Evolutionary conservation across 2,113 vertebrate species (phyloP).

Genomic region (Istiophorus platypterus): DNA sequence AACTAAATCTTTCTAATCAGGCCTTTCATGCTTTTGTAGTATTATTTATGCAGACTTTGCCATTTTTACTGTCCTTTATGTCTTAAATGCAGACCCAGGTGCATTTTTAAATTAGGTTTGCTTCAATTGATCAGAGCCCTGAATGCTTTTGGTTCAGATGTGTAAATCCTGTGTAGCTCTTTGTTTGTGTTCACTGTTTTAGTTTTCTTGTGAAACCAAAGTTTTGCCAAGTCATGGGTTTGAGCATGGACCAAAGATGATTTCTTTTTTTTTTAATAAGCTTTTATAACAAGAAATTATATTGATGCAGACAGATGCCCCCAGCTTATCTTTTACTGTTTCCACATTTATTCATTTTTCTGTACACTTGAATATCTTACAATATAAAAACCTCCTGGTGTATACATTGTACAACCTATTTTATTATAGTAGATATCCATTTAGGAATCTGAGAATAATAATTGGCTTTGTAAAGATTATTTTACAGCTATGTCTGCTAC

Average conservation of each 20-base stretch:
- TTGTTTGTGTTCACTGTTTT: conserved; percentile 53
- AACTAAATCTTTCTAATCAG: conserved; percentile 45
- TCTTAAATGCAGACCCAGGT: conserved; percentile 70
- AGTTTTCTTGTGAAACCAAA: conserved; percentile 67
- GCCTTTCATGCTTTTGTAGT: conserved; percentile 57
- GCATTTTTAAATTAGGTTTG: conserved; percentile 48
- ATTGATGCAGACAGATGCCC: conserved; percentile 46
- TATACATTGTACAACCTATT: conserved; percentile 25
- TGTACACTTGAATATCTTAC: conserved; percentile 39
- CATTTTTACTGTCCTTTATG: conserved; percentile 38
- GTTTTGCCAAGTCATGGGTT: conserved; percentile 65
- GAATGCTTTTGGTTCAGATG: conserved; percentile 40
- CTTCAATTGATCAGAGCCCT: conserved; percentile 46
- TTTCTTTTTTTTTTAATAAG: conserved; percentile 50
- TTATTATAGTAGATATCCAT: conserved; percentile 39
- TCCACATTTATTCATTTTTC: conserved; percentile 20
- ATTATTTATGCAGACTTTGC: conserved; percentile 64
- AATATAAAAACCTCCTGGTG: conserved; percentile 32
- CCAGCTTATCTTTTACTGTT: conserved; percentile 25
- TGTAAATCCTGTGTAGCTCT: conserved; percentile 68
- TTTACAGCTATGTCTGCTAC: conserved; percentile 55
- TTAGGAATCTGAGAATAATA: conserved; percentile 30
- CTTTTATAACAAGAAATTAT: conserved; percentile 63
- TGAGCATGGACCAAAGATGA: conserved; percentile 80
- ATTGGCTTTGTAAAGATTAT: conserved; percentile 54